Evolutionary conservation across 2,888 invertebrate species (phyloP), one percentile per base, ranked within the genome.

Genomic region (Eristalis pertinax): DNA sequence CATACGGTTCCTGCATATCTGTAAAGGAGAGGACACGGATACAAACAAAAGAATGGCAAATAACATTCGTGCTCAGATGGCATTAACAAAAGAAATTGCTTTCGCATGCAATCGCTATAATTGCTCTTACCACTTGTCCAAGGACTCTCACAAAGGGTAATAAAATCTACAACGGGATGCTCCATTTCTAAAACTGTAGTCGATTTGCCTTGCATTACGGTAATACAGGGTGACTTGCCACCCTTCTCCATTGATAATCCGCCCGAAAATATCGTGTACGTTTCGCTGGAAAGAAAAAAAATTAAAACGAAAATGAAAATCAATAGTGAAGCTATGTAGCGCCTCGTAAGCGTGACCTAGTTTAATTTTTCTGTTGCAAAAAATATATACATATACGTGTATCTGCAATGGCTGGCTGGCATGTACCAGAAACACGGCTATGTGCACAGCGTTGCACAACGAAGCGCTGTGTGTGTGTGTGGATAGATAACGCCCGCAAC

Each of bases 141-240:
- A 26, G 99, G 99, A 90, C 97, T 98, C 93, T 98, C 98, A 94
- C 98, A 98, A 81, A 99, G 95, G 82, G 98, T 97, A 91, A 99
- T 96, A 94, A 99, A 99, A 95, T 99, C 99, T 88, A 99, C 96
- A 88, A 99, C 98, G 92, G 96, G 97, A 94, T 99, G 98, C 93
- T 99, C 99, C 99, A 99, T 99, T 95, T 99, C 99, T 91, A 99
- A 95, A 88, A 99, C 99, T 38, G 99, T 99, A 89, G 98, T 99
- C 90, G 97, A 97, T 94, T 98, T 99, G 90, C 98, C 98, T 94
- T 97, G 98, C 94, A 98, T 97, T 90, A 99, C 98, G 38, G 99
- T 99, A 93, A 99, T 97, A 94, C 98, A 98, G 91, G 98, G 98
- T 90, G 98, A 96, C 94, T 97, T 95, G 90, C 97, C 96, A 91